Evolutionary conservation across 2,888 invertebrate genomes (phyloP).

Genomic region (Hoplodrina ambigua): DNA sequence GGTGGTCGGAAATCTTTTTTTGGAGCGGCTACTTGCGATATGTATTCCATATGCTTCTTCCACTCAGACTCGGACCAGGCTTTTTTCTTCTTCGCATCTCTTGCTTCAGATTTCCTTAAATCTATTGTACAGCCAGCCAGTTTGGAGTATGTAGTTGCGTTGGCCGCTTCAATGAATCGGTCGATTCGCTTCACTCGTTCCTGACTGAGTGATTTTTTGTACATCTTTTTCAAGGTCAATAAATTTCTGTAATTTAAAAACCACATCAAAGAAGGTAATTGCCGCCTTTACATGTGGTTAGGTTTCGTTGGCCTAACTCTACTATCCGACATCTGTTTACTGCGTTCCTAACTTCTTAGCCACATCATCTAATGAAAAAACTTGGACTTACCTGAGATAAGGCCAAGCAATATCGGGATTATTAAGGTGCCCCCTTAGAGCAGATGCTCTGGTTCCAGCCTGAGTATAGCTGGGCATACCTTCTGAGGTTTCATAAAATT

Average conservation of each 20-base stretch:
- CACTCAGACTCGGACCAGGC: conserved; percentile 84
- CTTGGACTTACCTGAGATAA: conserved; percentile 75
- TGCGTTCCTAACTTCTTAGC: neutral
- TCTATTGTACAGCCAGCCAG: conserved; percentile 81
- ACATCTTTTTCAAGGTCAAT: conserved; percentile 75
- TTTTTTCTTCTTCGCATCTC: conserved; percentile 79
- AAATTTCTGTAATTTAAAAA: conserved; percentile 72
- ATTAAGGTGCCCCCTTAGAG: conserved; percentile 68
- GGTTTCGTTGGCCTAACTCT: neutral
- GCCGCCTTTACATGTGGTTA: too few relatives aligned
- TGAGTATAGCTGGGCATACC: conserved; percentile 77
- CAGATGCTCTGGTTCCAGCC: conserved; percentile 77
- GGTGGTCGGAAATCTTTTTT: conserved; percentile 72
- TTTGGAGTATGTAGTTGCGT: conserved; percentile 81
- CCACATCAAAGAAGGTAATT: conserved; percentile 1
- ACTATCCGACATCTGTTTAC: neutral
- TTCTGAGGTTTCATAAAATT: conserved; percentile 71
- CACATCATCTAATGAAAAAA: conserved; percentile 2
- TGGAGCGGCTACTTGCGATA: conserved; percentile 79
- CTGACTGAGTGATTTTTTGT: conserved; percentile 75
- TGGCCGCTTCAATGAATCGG: conserved; percentile 81
- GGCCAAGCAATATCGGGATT: conserved; percentile 82
- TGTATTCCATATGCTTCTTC: conserved; percentile 88
- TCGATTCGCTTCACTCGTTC: conserved; percentile 80
- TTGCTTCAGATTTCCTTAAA: conserved; percentile 77